Evolutionary conservation across 2,797 vertebrate genomes (phyloP).

Genomic region (Hippoglossus hippoglossus): DNA sequence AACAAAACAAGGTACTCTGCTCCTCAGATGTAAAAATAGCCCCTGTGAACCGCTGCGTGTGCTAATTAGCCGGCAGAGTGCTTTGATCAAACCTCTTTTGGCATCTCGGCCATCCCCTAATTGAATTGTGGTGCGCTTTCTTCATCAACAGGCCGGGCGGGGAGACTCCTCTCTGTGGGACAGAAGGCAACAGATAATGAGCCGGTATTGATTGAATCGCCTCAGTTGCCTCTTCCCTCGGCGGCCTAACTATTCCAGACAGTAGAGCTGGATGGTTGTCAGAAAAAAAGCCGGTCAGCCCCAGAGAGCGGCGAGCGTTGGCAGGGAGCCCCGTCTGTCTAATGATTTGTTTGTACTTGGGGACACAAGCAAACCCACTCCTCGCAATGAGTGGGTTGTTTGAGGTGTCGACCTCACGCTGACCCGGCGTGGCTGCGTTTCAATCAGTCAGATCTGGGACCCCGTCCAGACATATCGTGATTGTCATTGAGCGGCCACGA

Average conservation of each 20-base stretch:
- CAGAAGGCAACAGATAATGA: slow-evolving; percentile 79
- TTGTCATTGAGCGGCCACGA: slow-evolving; percentile 39
- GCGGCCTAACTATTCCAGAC: slow-evolving; percentile 68
- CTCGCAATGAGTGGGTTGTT: slow-evolving; percentile 47
- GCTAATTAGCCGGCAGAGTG: slow-evolving; percentile 73
- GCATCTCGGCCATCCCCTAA: slow-evolving; percentile 71
- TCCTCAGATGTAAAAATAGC: slow-evolving; percentile 78
- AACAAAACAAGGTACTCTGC: slow-evolving; percentile 69
- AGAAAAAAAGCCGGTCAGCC: slow-evolving; percentile 53
- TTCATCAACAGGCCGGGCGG: slow-evolving; percentile 73
- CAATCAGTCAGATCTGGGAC: slow-evolving; percentile 39
- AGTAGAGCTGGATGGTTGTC: slow-evolving; percentile 63
- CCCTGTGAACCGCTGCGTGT: slow-evolving; percentile 54
- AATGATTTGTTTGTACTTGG: slow-evolving; percentile 69
- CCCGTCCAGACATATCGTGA: slow-evolving; percentile 34
- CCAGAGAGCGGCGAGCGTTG: slow-evolving; percentile 58
- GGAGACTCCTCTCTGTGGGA: slow-evolving; percentile 72
- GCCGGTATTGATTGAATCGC: slow-evolving; percentile 77
- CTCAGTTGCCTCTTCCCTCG: slow-evolving; percentile 58
- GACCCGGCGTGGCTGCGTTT: slow-evolving; percentile 39
- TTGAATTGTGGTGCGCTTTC: slow-evolving; percentile 75
- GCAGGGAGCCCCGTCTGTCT: slow-evolving; percentile 61
- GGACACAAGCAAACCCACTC: slow-evolving; percentile 50
- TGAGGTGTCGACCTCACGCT: slow-evolving; percentile 63
- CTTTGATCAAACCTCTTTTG: slow-evolving; percentile 79